A percentile compares a stretch with the other conserved stretches of the same genome.
Conservation (phyloP, 2,888 invertebrate species). For the Cosmia pyralina region DNA sequence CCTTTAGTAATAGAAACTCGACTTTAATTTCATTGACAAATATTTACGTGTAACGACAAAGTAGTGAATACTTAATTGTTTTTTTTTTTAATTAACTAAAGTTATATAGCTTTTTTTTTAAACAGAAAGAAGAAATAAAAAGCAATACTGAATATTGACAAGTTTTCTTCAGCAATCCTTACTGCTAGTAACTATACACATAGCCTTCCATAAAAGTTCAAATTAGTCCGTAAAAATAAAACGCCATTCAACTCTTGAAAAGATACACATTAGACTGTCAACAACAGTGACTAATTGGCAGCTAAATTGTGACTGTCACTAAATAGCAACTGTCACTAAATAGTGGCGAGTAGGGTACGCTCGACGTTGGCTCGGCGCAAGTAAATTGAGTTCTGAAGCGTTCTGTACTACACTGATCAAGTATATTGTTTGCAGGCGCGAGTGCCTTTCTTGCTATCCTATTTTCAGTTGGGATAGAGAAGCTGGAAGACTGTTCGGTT, state of each 20-base stretch:
- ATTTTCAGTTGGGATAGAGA: neutral
- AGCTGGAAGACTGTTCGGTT: accelerated
- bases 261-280: neutral
- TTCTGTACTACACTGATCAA: conserved; percentile 2
- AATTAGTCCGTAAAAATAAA: neutral
- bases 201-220: neutral
- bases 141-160: too few relatives aligned
- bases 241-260: neutral
- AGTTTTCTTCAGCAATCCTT: neutral
- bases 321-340: conserved; percentile 5
- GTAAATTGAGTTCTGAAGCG: conserved; percentile 34
- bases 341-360: conserved; percentile 9
- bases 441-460: neutral
- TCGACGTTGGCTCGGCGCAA: conserved; percentile 1
- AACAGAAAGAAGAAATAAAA: too few relatives aligned
- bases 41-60: too few relatives aligned
- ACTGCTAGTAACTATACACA: neutral
- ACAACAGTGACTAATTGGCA: conserved; percentile 25
- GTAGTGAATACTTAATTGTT: too few relatives aligned
- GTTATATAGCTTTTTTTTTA: too few relatives aligned
- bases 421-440: neutral
- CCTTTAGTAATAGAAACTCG: neutral
- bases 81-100: too few relatives aligned
- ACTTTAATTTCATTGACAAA: too few relatives aligned
- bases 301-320: conserved; percentile 6